phyloP scores from a whole-genome alignment of 1,140 invertebrate species.

The Teleopsis dalmanni region DNA sequence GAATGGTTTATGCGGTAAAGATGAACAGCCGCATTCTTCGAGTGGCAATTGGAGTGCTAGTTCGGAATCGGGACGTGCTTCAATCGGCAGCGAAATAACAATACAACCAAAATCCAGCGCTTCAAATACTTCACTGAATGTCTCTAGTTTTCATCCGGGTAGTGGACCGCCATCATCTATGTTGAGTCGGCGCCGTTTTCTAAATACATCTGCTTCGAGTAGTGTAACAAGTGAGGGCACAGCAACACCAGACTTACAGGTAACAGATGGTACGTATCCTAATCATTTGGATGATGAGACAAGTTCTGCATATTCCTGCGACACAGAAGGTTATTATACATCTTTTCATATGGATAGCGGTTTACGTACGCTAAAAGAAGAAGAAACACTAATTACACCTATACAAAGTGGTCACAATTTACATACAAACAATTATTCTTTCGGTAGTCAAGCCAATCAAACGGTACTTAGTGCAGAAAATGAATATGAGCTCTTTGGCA shows the following conservation, averaged over 20 bases:
- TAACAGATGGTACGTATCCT: slow-evolving; percentile 55
- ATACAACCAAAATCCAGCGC: slow-evolving; percentile 63
- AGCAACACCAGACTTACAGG: slow-evolving; percentile 70
- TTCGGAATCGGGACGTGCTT: slow-evolving; percentile 78
- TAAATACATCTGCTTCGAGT: slow-evolving; percentile 69
- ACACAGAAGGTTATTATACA: slow-evolving; percentile 95
- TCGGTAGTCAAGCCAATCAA: slow-evolving; percentile 48
- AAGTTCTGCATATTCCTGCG: slow-evolving; percentile 88
- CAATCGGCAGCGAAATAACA: slow-evolving; percentile 73
- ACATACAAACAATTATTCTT: slow-evolving; percentile 51
- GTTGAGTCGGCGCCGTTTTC: slow-evolving; percentile 55
- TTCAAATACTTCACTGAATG: slow-evolving; percentile 58
- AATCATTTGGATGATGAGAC: slow-evolving; percentile 72
- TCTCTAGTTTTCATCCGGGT: slow-evolving; percentile 52
- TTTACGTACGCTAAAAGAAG: slow-evolving; percentile 74
- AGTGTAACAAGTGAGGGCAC: slow-evolving; percentile 80
- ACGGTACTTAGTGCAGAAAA: slow-evolving; percentile 63
- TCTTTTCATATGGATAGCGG: slow-evolving; percentile 95
- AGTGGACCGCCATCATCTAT: slow-evolving; percentile 60
- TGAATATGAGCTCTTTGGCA: slow-evolving; percentile 82
- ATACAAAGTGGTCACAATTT: slow-evolving; percentile 54
- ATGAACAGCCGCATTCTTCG: slow-evolving; percentile 78
- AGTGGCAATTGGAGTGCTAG: slow-evolving; percentile 92
- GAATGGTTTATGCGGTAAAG: slow-evolving; percentile 43
- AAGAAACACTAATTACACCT: slow-evolving; percentile 62